Evolutionary conservation across 92 coral and sea anemone species (phyloP).

Genomic region (Chrysogorgia sp.): DNA sequence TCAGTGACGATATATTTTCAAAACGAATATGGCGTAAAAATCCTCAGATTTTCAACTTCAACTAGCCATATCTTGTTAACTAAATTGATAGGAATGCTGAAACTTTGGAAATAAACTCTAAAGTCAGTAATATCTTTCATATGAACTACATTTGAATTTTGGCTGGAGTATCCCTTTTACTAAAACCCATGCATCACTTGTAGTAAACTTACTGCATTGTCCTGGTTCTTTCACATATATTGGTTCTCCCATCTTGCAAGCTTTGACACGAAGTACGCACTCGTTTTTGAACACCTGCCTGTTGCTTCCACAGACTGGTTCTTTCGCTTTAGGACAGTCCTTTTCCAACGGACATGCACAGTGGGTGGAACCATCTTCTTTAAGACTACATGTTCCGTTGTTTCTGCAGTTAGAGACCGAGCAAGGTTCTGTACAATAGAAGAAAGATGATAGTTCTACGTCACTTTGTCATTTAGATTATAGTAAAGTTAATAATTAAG

Average conservation of each 20-base stretch:
- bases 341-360: slow-evolving; percentile 60
- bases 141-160: no score
- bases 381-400: slow-evolving; percentile 67
- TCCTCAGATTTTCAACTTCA: no score
- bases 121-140: no score
- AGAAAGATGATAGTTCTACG: neutral
- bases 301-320: slow-evolving; percentile 82
- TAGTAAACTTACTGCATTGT: slow-evolving; percentile 83
- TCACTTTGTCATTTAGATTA: no score
- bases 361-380: slow-evolving; percentile 66
- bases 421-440: slow-evolving; percentile 71
- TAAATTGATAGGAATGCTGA: no score
- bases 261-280: slow-evolving; percentile 76
- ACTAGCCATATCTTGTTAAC: no score
- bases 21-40: no score
- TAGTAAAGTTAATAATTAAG: no score
- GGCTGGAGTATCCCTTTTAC: no score
- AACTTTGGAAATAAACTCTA: no score
- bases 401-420: slow-evolving; percentile 68
- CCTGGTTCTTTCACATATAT: slow-evolving; percentile 72
- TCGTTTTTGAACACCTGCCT: slow-evolving; percentile 74
- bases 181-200: neutral
- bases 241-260: slow-evolving; percentile 69
- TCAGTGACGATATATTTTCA: no score
- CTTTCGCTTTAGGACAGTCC: slow-evolving; percentile 20